Evolutionary conservation across 2,113 vertebrate genomes (phyloP).

Genomic region (Xenus cinereus): DNA sequence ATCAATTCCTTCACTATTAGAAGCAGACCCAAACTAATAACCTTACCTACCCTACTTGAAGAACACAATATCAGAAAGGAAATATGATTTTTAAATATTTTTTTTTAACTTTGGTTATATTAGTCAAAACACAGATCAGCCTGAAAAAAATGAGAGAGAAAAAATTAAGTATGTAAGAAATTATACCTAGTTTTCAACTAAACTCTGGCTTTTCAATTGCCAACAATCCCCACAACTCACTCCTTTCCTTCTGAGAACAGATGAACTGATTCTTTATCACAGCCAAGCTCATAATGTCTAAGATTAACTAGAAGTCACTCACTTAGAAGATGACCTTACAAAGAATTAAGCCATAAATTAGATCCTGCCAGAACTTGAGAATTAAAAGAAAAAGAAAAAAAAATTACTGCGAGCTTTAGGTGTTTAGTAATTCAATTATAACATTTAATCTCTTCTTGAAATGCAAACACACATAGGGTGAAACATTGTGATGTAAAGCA

Average conservation of each 20-base stretch:
- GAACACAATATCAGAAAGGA: not conserved
- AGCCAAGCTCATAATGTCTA: not conserved
- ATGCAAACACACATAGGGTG: not conserved
- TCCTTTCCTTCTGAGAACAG: not conserved
- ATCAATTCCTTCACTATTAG: not conserved
- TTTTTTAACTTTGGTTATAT: not conserved
- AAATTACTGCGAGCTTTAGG: not conserved
- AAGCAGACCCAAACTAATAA: not conserved
- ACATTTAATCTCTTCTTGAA: not conserved
- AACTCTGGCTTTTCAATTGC: not conserved
- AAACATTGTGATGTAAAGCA: not conserved
- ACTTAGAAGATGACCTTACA: slow-evolving; percentile 31
- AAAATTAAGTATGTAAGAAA: not conserved
- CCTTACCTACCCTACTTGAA: not conserved
- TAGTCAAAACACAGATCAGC: not conserved
- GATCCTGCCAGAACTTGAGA: slow-evolving; percentile 19
- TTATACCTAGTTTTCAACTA: not conserved
- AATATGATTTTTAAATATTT: not conserved
- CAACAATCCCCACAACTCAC: not conserved
- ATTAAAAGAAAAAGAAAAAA: not conserved
- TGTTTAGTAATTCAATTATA: slow-evolving; percentile 34
- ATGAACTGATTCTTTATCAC: not conserved
- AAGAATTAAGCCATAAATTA: slow-evolving; percentile 41
- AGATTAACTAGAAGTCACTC: slow-evolving; percentile 26
- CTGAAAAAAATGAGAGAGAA: not conserved